Base-by-base conservation (phyloP, 2,888 invertebrate species). In the Leucophora obtusa region DNA sequence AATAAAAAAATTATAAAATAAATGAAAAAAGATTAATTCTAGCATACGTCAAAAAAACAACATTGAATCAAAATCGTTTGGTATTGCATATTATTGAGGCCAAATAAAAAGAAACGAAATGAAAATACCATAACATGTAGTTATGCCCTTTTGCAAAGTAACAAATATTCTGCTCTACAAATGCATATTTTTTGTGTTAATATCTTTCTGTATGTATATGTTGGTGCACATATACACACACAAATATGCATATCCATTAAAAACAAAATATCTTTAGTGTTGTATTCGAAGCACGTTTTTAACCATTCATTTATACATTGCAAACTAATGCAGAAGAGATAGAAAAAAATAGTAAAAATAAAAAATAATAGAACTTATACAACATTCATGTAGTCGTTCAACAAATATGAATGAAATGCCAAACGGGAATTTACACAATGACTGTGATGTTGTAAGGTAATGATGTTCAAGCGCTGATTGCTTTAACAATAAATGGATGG, bases 261-360 rank as follows among this genome's bases (percentile, higher is more conserved):
- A 50, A 63, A 38, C 50, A 18, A 53, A 43, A 54, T 58, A 15
- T 51, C 11, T 63, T 35, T 47, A 54, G 7, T 24, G 24, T 24
- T 71, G 35, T 68, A 80, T 80, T 77, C 73, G 28, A 69, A 60
- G 38, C 80, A 81, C 76, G 80, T 77, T 76, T 24, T 33, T 15
- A 28, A 35, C 18, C 68, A 80, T 76, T 73, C 76, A 73, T 73
- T 72, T 73, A 47, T 65, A 24, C 38, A 38, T 69, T 59, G 53
- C 59, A 60, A 51, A 70, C 65, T 56, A 65, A 59, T 53, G 63
- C 10, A 58, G 53, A 68, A 28, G 7, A 28, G 28, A 62, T 54
- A 51, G 43, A 35, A 35, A 43, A 47, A 47, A 47, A 69, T 60
- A 51, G 4, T 11, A 11, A 9, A 38, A 38, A 38, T 11, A 38